phyloP scores from a whole-genome alignment of 2,888 invertebrate genomes.

The Chloroclystis v-ata region DNA sequence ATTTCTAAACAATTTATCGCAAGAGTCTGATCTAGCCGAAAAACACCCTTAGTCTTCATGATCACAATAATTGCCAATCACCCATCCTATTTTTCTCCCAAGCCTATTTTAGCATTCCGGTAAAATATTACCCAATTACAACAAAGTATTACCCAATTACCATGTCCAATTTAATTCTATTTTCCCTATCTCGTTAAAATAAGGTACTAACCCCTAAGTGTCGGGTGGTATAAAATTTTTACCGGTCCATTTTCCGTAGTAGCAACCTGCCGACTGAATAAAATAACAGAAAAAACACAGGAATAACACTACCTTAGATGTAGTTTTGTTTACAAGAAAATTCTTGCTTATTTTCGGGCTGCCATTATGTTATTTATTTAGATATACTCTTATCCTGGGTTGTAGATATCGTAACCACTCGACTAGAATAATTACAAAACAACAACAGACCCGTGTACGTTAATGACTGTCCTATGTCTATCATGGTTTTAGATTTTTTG shows the following conservation, averaged over 20 bases:
- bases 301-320: conserved; percentile 31
- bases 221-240: conserved; percentile 31
- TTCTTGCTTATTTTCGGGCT: conserved; percentile 3
- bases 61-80: too few species aligned
- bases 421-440: too few species aligned
- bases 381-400: background rate
- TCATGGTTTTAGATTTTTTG: too few species aligned
- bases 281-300: conserved; percentile 40
- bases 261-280: conserved; percentile 35
- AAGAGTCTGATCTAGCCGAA: too few species aligned
- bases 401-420: too few species aligned
- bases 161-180: conserved; percentile 14
- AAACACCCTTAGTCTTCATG: too few species aligned
- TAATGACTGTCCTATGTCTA: too few species aligned
- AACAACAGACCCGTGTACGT: too few species aligned
- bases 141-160: conserved; percentile 9
- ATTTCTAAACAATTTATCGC: too few species aligned
- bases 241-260: conserved; percentile 26
- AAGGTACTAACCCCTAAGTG: conserved; percentile 21
- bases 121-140: background rate
- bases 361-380: conserved; percentile 12
- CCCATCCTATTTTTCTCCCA: background rate
- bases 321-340: conserved; percentile 23
- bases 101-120: background rate
- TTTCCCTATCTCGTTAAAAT: conserved; percentile 13